Percentiles rank a stretch among this genome's conserved stretches.
Conservation (phyloP, 2,113 vertebrate species). For the Oophaga pumilio region DNA sequence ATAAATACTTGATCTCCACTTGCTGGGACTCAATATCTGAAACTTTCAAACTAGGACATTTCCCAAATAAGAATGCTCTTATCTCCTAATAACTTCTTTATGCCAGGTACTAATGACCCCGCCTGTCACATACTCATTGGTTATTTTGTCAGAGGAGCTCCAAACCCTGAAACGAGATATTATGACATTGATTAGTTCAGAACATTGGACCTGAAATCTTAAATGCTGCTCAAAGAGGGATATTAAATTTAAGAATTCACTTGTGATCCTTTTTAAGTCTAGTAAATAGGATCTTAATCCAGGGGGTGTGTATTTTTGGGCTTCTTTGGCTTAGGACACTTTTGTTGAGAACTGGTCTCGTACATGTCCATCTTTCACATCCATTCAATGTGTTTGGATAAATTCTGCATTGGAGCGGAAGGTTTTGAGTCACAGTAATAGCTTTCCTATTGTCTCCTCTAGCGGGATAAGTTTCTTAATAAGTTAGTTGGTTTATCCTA, state of each 20-base stretch:
- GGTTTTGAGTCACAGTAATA: neutral
- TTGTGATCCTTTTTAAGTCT: no score
- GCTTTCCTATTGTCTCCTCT: conserved; percentile 47
- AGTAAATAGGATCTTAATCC: no score
- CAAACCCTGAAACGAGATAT: no score
- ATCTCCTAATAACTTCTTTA: no score
- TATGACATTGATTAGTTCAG: neutral
- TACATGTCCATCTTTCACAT: neutral
- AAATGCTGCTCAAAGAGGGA: neutral
- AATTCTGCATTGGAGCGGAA: neutral
- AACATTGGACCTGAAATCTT: neutral
- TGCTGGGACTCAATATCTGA: no score
- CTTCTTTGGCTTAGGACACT: neutral
- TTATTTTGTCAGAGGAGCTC: no score
- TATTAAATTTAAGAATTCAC: neutral
- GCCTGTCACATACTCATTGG: no score
- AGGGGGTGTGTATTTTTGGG: neutral
- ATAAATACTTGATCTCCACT: no score
- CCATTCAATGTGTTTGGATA: neutral
- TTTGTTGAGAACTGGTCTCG: neutral
- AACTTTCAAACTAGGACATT: no score
- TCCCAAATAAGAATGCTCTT: no score
- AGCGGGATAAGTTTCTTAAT: conserved; percentile 60
- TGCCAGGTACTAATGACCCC: no score
- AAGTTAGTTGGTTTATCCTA: conserved; percentile 61